Evolutionary conservation across 1,140 invertebrate species (phyloP).

Genomic region (Aphidius gifuensis): DNA sequence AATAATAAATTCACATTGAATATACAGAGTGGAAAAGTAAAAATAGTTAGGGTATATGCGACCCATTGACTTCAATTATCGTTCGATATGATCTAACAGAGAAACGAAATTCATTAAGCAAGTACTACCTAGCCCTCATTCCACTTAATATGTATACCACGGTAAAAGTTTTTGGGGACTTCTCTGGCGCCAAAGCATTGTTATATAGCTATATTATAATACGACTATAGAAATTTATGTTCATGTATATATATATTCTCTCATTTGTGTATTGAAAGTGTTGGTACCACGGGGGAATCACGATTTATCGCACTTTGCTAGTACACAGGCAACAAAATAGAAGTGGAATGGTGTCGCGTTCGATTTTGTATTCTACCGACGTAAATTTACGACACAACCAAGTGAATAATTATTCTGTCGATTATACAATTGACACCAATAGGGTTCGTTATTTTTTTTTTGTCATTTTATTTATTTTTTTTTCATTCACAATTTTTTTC

Average conservation of each 20-base stretch:
- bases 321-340: slow-evolving; percentile 25
- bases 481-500: not conserved
- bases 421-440: slow-evolving; percentile 26
- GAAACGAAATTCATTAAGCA: slow-evolving; percentile 28
- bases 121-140: not conserved
- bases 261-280: slow-evolving; percentile 5
- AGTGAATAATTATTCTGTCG: slow-evolving; percentile 25
- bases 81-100: slow-evolving; percentile 25
- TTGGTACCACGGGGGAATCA: slow-evolving; percentile 20
- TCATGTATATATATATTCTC: slow-evolving; percentile 14
- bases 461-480: not conserved
- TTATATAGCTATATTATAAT: not conserved
- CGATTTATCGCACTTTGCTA: slow-evolving; percentile 29
- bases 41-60: slow-evolving; percentile 1
- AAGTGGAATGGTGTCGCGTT: slow-evolving; percentile 26
- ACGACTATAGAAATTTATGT: slow-evolving; percentile 20
- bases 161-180: slow-evolving; percentile 13
- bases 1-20: not conserved
- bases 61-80: slow-evolving; percentile 27
- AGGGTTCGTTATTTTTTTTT: slow-evolving; percentile 13
- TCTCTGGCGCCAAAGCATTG: slow-evolving; percentile 13
- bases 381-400: slow-evolving; percentile 23
- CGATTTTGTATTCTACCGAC: slow-evolving; percentile 19
- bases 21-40: not conserved
- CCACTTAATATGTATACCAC: not conserved